phyloP scores from a whole-genome alignment of 2,888 invertebrate species.

The Brachyptera putata region DNA sequence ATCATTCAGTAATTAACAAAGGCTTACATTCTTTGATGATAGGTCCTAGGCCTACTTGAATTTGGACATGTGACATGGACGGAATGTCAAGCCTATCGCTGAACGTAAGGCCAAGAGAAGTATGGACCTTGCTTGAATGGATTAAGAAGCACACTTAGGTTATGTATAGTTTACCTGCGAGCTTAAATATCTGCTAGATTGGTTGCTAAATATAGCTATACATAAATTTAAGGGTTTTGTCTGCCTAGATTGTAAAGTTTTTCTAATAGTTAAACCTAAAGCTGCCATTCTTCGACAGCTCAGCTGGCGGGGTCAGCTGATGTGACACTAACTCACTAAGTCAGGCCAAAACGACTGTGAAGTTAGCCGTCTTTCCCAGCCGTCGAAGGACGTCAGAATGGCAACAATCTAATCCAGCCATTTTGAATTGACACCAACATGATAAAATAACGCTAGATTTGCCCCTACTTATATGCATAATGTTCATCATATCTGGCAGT shows the following conservation, averaged over 20 bases:
- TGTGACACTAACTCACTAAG: conserved; percentile 7
- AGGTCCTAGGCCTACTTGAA: too few relatives aligned
- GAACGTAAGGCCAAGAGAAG: not conserved
- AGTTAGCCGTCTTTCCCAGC: too few relatives aligned
- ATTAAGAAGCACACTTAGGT: not conserved
- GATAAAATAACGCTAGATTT: too few relatives aligned
- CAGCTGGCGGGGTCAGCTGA: too few relatives aligned
- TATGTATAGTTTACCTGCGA: conserved; percentile 16
- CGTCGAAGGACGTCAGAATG: too few relatives aligned
- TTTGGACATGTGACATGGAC: not conserved
- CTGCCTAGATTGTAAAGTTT: conserved; percentile 16
- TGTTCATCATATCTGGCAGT: too few relatives aligned
- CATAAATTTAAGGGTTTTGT: conserved; percentile 13
- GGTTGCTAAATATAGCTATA: conserved; percentile 18
- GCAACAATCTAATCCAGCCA: too few relatives aligned
- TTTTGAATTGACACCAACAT: too few relatives aligned
- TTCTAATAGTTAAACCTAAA: conserved; percentile 6
- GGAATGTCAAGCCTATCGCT: not conserved
- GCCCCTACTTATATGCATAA: too few relatives aligned
- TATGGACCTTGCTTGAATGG: not conserved
- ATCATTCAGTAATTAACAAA: not conserved
- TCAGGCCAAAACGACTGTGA: too few relatives aligned
- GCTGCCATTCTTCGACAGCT: conserved; percentile 23
- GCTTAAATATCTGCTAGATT: conserved; percentile 12
- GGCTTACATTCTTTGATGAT: not conserved